These are phyloP conservation scores for Ennomos quercinarius DNA, from an alignment of 2,888 invertebrate genomes.

Conservation along the genomic window DNA sequence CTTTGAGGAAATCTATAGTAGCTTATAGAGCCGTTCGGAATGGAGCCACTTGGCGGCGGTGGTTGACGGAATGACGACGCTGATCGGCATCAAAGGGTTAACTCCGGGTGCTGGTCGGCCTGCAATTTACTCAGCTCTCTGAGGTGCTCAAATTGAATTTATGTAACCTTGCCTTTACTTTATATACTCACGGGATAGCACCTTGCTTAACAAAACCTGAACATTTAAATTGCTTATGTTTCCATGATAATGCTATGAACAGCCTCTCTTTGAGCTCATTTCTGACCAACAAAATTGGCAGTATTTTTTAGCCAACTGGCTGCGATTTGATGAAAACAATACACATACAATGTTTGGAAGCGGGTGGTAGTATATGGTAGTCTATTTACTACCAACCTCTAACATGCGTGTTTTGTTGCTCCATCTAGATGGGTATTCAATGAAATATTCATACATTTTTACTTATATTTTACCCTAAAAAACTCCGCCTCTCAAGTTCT, in stretches of 20 bases:
- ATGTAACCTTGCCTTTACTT: constrained; percentile 71
- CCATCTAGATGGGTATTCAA: neutral
- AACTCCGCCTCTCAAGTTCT: neutral
- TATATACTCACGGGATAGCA: constrained; percentile 44
- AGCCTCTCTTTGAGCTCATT: no score
- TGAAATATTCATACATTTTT: neutral
- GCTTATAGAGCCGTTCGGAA: constrained; percentile 45
- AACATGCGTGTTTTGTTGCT: no score
- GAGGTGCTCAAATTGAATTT: constrained; percentile 78
- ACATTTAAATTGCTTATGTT: no score
- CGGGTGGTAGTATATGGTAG: no score
- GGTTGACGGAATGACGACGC: constrained; percentile 59
- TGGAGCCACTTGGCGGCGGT: constrained; percentile 45
- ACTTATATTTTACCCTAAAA: neutral
- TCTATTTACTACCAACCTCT: no score
- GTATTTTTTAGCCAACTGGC: no score
- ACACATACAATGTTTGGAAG: no score
- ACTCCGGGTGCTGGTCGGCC: constrained; percentile 60
- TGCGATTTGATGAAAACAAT: no score
- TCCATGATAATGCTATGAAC: no score
- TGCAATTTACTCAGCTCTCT: constrained; percentile 75
- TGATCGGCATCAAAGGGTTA: constrained; percentile 71
- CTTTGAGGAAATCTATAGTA: constrained; percentile 50
- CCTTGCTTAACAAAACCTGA: constrained; percentile 10
- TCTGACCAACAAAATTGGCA: no score